phyloP scores from a whole-genome alignment of 2,888 invertebrate species.

The Autographa gamma region DNA sequence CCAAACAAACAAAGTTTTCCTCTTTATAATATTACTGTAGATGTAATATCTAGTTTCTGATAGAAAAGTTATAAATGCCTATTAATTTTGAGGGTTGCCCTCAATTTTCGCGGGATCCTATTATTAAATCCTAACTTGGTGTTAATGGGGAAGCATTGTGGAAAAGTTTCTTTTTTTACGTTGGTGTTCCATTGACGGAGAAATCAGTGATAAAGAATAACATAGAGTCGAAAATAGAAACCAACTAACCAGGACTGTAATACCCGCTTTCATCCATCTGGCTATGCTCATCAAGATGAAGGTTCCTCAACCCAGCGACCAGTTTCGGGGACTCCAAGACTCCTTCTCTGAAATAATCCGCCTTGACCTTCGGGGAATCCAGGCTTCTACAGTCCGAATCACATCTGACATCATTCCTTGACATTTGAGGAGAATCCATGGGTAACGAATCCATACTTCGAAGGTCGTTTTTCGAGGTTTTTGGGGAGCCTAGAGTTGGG shows the following conservation, averaged over 20 bases:
- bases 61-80: no score
- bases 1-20: no score
- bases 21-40: no score
- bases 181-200: no score
- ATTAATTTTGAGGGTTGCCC: no score
- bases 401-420: conserved; percentile 79
- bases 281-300: conserved; percentile 83
- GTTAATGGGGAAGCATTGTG: no score
- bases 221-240: neutral
- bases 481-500: conserved; percentile 81
- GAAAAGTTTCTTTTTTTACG: no score
- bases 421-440: conserved; percentile 83
- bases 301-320: conserved; percentile 80
- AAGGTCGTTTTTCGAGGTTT: conserved; percentile 80
- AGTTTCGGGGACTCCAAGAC: conserved; percentile 81
- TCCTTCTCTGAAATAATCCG: conserved; percentile 80
- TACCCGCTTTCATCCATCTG: conserved; percentile 88
- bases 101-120: no score
- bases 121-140: no score
- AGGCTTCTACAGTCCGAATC: conserved; percentile 82
- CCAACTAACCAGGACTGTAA: conserved; percentile 81
- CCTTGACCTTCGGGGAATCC: conserved; percentile 82
- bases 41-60: no score
- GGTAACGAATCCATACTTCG: conserved; percentile 83
- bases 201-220: no score